Evolutionary conservation across 2,888 invertebrate species (phyloP).

Genomic region (Nymphalis polychloros): DNA sequence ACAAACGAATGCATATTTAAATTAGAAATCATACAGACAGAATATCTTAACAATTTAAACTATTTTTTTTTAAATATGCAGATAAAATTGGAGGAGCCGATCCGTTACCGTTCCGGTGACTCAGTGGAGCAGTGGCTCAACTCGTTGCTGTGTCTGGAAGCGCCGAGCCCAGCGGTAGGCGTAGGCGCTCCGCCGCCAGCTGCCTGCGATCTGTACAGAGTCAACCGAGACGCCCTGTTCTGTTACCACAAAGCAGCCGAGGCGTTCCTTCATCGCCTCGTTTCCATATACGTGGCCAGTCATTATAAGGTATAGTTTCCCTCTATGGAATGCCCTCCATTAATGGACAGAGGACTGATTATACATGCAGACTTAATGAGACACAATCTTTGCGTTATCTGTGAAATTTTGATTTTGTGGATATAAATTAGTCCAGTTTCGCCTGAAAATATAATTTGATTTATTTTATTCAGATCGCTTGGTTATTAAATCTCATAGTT

Average conservation of each 20-base stretch:
- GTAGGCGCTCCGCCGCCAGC: constrained; percentile 95
- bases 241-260: constrained; percentile 97
- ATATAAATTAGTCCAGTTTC: no score
- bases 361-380: no score
- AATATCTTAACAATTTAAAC: no score
- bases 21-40: no score
- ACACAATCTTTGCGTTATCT: no score
- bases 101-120: constrained; percentile 94
- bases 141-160: constrained; percentile 94
- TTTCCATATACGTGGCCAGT: constrained; percentile 97
- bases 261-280: constrained; percentile 94
- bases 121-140: constrained; percentile 95
- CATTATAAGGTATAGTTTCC: constrained; percentile 96
- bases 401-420: no score
- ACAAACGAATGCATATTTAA: no score
- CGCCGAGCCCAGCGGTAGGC: constrained; percentile 84
- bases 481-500: no score
- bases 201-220: constrained; percentile 93
- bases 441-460: no score
- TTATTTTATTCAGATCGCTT: no score
- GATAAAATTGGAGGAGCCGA: constrained; percentile 95
- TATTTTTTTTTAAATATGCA: constrained; percentile 47
- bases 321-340: not conserved
- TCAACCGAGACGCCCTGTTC: constrained; percentile 94
- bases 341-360: no score